Base-by-base conservation (phyloP, 2,797 vertebrate species). In the Scolopax rusticola region DNA sequence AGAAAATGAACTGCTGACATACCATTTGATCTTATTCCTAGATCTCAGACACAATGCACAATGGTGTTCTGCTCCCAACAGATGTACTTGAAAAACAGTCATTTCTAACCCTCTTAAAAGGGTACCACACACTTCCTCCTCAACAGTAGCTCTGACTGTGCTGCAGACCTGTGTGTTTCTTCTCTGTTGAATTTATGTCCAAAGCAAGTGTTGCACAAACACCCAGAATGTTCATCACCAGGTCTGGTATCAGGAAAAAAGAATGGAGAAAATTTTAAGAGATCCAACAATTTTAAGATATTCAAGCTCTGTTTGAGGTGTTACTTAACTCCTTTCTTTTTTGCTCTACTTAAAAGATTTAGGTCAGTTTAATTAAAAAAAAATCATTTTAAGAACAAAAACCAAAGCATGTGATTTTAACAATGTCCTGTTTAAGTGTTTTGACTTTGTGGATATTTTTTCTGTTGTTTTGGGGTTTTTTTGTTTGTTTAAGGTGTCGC, bases 231-330 rank as follows among this genome's bases (percentile, higher is more conserved):
- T 65, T 69, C 28, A 53, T 76, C 30, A 36, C 27, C n/a, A 71
- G 20, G 24, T 61, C 28, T 74, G 27, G 11, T 67, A 43, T 3
- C 9, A 8, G 19, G 12, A 91, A 95, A 89, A 79, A 83, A 16
- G 32, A 89, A 79, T 45, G 30, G 63, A 76, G 63, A 83, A 53
- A 76, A 73, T 67, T 47, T 89, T 53, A 83, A 74, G 50, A 41
- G 5, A 81, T 48, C 8, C 59, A 71, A 61, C 3, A 69, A 27
- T 43, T 71, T 90, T 75, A 41, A 50, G 13, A n/a, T 21, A 9
- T 9, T 77, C 21, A 77, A 84, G 36, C 15, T 87, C 15, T 87
- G 9, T 25, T 21, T 38, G 51, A 70, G 23, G 32, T 78, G 32
- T 45, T 81, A 81, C 10, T 59, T n/a, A 83, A 56, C 15, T 18